Conservation (phyloP, 2,888 invertebrate genomes). For the Drosophila pseudotakahashii region DNA sequence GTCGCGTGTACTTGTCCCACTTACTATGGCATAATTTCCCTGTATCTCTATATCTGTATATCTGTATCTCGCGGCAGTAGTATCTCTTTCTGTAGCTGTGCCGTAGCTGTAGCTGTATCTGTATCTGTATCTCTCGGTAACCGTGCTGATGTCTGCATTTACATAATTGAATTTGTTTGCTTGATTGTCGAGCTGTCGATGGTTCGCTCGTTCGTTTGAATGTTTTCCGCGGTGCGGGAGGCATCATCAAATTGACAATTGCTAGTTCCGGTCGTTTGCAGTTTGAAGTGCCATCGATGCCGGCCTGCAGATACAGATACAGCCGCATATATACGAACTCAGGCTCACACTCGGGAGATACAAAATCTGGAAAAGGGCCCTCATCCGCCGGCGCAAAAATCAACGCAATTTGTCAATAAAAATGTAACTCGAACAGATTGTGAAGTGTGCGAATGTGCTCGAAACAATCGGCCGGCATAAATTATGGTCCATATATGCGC, state of each 20-base stretch:
- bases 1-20: constrained; percentile 57
- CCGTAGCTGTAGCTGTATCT: constrained; percentile 15
- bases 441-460: constrained; percentile 80
- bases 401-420: constrained; percentile 84
- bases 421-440: constrained; percentile 80
- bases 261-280: constrained; percentile 83
- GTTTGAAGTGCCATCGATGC: constrained; percentile 80
- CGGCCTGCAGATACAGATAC: constrained; percentile 35
- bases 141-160: constrained; percentile 81
- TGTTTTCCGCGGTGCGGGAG: constrained; percentile 59
- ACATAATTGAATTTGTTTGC: constrained; percentile 84
- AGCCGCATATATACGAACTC: background rate
- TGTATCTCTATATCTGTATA: constrained; percentile 39
- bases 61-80: constrained; percentile 16
- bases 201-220: constrained; percentile 38
- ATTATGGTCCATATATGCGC: constrained; percentile 61
- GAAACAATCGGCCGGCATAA: constrained; percentile 78
- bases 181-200: constrained; percentile 83
- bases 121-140: constrained; percentile 31
- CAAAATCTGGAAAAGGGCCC: constrained; percentile 28
- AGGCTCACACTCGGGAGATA: background rate
- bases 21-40: constrained; percentile 67
- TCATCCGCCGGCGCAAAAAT: constrained; percentile 76
- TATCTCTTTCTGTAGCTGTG: constrained; percentile 22
- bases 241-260: constrained; percentile 81